Evolutionary conservation across 2,888 invertebrate species (phyloP).

Genomic region (Pyrgus malvae): DNA sequence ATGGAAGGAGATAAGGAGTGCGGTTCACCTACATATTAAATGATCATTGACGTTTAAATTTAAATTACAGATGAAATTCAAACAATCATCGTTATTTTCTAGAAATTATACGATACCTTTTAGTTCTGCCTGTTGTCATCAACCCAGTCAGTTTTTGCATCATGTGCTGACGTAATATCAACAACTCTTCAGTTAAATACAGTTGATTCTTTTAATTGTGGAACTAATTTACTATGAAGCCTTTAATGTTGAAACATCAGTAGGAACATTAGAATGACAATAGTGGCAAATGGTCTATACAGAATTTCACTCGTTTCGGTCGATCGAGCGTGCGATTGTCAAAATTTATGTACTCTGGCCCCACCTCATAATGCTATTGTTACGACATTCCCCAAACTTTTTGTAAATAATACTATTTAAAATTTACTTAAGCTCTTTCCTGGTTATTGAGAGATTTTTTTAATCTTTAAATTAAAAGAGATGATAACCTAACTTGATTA

Average conservation of each 20-base stretch:
- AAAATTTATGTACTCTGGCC: conserved; percentile 47
- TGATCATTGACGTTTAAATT: neutral
- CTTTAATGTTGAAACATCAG: conserved; percentile 10
- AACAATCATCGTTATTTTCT: too few species aligned
- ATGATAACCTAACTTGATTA: too few species aligned
- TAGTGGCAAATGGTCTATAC: conserved; percentile 41
- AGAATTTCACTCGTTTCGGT: conserved; percentile 59
- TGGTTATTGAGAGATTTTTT: too few species aligned
- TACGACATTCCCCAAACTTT: conserved; percentile 46
- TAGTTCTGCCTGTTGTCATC: too few species aligned
- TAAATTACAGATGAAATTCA: neutral
- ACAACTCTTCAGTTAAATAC: neutral
- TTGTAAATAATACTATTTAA: conserved; percentile 3
- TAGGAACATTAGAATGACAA: conserved; percentile 39
- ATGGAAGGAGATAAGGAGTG: neutral
- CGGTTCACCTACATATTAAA: neutral
- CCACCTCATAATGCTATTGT: conserved; percentile 50
- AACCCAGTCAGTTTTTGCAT: too few species aligned
- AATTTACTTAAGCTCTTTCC: neutral
- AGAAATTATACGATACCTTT: too few species aligned
- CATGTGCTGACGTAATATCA: too few species aligned
- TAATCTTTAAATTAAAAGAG: too few species aligned
- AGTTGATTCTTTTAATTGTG: neutral
- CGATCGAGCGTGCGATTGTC: conserved; percentile 55
- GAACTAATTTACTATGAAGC: neutral